Evolutionary conservation across 2,888 invertebrate genomes (phyloP), one percentile per base, ranked within the genome.

Genomic region (Chirona hameri): DNA sequence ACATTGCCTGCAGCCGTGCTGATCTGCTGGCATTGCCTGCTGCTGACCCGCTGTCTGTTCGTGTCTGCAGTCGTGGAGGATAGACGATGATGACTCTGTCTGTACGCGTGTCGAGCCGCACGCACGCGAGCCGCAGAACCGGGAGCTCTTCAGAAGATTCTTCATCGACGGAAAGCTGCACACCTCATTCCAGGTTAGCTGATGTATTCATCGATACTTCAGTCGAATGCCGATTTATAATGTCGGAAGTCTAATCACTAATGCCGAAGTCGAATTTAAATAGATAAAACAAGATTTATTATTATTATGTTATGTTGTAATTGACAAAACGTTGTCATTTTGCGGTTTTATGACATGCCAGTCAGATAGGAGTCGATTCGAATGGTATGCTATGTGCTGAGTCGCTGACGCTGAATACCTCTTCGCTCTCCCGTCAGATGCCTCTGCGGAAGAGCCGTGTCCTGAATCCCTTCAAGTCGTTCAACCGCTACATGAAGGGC

Each of bases 41-140:
- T 3, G 15, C 12, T 15, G 57, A 4, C 12, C 3, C 15, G 15
- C 12, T 21, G 3, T 3, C 18, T 15, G 15, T 57, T 15, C 3
- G 12, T 15, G 12, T 12, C 72, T 7, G 65, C 76, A 76, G 76
- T 76, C 76, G 18, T 76, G 76, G 76, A 76, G 15, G 76, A 29
- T 76, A 1, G 76, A 76, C 39, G 12, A 27, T 9, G 21, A 39
- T 1, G 76, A 76, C 76, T 18, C 21, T 39, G 76, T 76, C 21
- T 76, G 76, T 39, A 76, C 76, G 5, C 76, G 76, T 21, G 76
- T 76, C 18, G 76, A 76, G 24, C 76, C 76, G 15, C 29, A 76
- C 76, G 76, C 76, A 21, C 39, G 15, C 1, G 76, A 76, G 24
- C 7, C 31, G 39, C 14, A 29, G 39, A 76, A 76, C 39, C 31